Conservation (phyloP, 2,797 vertebrate species). For the Bucorvus abyssinicus region DNA sequence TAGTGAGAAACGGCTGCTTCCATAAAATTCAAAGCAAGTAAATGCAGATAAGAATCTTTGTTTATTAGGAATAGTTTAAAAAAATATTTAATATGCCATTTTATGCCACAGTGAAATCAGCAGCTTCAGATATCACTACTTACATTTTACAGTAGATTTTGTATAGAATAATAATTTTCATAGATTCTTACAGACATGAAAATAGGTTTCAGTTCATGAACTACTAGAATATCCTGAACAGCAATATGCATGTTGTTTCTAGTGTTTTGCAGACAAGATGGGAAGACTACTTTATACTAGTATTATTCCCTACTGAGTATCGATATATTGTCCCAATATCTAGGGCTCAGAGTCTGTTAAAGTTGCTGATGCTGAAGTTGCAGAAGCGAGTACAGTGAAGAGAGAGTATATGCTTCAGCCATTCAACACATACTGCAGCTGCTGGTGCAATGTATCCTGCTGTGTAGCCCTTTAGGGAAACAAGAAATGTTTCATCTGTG, state of each 20-base stretch:
- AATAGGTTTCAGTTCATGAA: neutral
- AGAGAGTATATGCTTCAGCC: neutral
- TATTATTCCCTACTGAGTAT: neutral
- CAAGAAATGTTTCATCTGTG: neutral
- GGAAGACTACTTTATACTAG: neutral
- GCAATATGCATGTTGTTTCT: neutral
- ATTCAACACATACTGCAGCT: neutral
- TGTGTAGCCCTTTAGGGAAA: constrained; percentile 23
- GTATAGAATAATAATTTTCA: neutral
- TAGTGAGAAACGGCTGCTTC: neutral
- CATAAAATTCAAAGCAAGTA: constrained; percentile 9
- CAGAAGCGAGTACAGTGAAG: neutral
- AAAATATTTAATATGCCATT: neutral
- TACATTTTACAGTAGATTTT: neutral
- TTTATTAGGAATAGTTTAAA: neutral
- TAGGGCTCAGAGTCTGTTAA: neutral
- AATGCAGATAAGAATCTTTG: neutral
- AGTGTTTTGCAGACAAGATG: neutral
- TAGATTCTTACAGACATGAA: neutral
- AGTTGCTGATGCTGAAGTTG: neutral
- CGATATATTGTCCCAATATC: neutral
- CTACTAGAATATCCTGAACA: neutral
- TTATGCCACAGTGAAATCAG: neutral
- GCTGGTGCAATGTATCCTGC: neutral
- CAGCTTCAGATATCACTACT: neutral